Evolutionary conservation across 2,797 vertebrate species (phyloP), one percentile per base, ranked within the genome.

Genomic region (Myotis vivesi): DNA sequence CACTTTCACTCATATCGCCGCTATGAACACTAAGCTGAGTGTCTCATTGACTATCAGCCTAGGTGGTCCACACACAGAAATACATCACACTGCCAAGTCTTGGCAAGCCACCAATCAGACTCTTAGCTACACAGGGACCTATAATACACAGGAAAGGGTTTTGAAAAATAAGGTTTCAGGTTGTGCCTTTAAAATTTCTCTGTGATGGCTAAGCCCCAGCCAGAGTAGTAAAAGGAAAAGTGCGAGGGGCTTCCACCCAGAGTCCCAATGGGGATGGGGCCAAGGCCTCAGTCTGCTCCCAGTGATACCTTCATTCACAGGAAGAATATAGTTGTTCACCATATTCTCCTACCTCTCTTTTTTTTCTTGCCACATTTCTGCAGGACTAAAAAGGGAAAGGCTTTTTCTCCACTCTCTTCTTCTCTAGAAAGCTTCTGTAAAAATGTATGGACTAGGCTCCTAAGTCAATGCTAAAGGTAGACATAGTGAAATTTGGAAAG

Each of bases 21-120:
- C 79, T 82, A 71, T 89, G 89, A 94, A 87, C 71, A 82, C 36
- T 53, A 36, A 46, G 7, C 8, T 86, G 59, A 57, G n/a, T 76
- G 44, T 53, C 5, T 23, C 75, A 28, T 71, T 95, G 30, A 30
- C n/a, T 76, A 64, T 51, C 80, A 92, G 46, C 73, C 28, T 84
- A 86, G 86, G 96, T 95, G 92, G 86, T 96, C 95, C 66, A 59
- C 51, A 73, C 69, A 62, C 25, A 80, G 85, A 93, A 96, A 55
- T n/a, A n/a, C 20, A 57, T 10, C 68, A 69, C 8, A 33, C 8
- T 75, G 23, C 73, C 57, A 86, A n/a, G 5, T 30, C 17, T 93
- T 94, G 94, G 86, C 51, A 79, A 38, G 28, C 25, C 6, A 23
- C 82, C 92, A 94, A 7, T 49, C 73, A 73, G 68, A 72, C 11